Evolutionary conservation across 35 echinoderm and acorn worm genomes (phyloP).

Genomic region (Heliocidaris erythrogramma): DNA sequence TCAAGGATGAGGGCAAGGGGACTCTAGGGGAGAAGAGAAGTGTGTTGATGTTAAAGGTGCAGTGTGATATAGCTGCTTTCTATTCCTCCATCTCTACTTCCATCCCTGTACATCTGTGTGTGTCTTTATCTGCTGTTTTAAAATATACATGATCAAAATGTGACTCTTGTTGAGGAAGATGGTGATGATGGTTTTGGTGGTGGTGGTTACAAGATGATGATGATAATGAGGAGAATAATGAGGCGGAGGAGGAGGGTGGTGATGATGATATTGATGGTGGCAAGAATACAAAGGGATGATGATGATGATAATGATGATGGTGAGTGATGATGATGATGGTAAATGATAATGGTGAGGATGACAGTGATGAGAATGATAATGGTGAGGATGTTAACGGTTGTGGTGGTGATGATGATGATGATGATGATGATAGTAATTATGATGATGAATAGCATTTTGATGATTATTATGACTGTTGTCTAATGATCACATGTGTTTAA

Average conservation of each 20-base stretch:
- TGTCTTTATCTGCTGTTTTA: too few relatives aligned
- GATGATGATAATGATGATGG: not conserved
- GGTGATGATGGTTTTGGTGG: too few relatives aligned
- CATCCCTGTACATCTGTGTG: not conserved
- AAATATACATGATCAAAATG: too few relatives aligned
- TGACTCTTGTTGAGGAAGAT: too few relatives aligned
- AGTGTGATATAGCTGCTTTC: not conserved
- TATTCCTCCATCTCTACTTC: not conserved
- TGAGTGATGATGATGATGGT: not conserved
- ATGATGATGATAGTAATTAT: too few relatives aligned
- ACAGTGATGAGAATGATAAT: not conserved
- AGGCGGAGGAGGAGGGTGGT: not conserved
- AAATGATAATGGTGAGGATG: not conserved
- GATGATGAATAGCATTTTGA: too few relatives aligned
- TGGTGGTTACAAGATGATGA: too few relatives aligned
- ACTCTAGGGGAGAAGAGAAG: not conserved
- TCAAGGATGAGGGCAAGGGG: not conserved
- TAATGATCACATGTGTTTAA: too few relatives aligned
- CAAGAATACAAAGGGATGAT: not conserved
- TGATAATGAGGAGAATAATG: too few relatives aligned
- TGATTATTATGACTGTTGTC: too few relatives aligned
- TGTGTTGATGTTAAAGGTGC: not conserved
- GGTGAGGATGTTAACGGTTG: too few relatives aligned
- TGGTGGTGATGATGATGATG: too few relatives aligned
- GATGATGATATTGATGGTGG: not conserved